A percentile compares a stretch with the other conserved stretches of the same genome.
phyloP scores from a whole-genome alignment of 2,888 invertebrate species.

The Monopis laevigella region DNA sequence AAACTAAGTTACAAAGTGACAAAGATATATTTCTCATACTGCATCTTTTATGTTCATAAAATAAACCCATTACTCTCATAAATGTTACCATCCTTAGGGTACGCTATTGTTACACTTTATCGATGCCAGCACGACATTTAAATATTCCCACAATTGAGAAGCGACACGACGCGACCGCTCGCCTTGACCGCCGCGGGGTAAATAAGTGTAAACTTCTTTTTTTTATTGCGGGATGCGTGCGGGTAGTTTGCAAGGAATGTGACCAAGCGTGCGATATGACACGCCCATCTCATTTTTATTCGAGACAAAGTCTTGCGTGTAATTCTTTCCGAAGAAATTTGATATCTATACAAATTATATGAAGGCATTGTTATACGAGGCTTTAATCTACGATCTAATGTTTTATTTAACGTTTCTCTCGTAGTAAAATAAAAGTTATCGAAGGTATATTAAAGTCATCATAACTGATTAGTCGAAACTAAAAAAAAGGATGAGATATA shows the following conservation, averaged over 20 bases:
- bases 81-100: slow-evolving; percentile 7
- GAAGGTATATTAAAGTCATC: too few relatives aligned
- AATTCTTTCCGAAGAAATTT: slow-evolving; percentile 1
- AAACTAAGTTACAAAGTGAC: too few relatives aligned
- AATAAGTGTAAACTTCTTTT: slow-evolving; percentile 29
- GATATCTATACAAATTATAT: too few relatives aligned
- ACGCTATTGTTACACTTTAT: slow-evolving; percentile 31
- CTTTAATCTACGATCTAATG: too few relatives aligned
- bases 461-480: too few relatives aligned
- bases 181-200: slow-evolving; percentile 34
- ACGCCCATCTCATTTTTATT: slow-evolving; percentile 28
- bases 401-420: too few relatives aligned
- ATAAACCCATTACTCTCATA: slow-evolving; percentile 7
- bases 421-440: too few relatives aligned
- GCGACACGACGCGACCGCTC: slow-evolving; percentile 43
- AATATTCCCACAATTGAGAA: slow-evolving; percentile 32
- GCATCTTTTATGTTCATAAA: slow-evolving; percentile 5
- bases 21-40: too few relatives aligned
- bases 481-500: too few relatives aligned
- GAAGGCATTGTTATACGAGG: too few relatives aligned
- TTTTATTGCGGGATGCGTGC: slow-evolving; percentile 26
- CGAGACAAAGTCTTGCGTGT: not conserved
- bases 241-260: slow-evolving; percentile 46
- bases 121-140: slow-evolving; percentile 35
- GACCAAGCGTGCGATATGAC: slow-evolving; percentile 51